Evolutionary conservation across 2,113 vertebrate genomes (phyloP).

Genomic region (Chrysochloris asiatica): DNA sequence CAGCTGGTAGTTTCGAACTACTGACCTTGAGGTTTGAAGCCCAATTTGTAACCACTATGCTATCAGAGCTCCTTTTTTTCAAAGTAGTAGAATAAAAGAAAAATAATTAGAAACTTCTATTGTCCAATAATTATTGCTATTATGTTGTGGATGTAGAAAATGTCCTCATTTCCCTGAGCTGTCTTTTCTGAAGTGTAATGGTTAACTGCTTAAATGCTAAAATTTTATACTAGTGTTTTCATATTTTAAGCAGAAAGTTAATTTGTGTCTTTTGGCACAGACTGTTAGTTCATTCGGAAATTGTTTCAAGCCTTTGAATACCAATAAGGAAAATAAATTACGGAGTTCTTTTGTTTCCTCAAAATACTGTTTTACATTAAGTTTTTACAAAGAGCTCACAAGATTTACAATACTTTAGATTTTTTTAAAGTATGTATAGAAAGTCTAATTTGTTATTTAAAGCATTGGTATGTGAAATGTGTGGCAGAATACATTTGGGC

Average conservation of each 20-base stretch:
- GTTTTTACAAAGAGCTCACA: slow-evolving; percentile 18
- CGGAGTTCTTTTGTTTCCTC: slow-evolving; percentile 47
- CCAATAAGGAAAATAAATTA: slow-evolving; percentile 46
- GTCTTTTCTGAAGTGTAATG: slow-evolving; percentile 55
- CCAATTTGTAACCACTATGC: no score
- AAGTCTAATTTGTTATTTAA: slow-evolving; percentile 82
- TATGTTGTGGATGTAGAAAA: slow-evolving; percentile 27
- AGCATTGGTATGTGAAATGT: slow-evolving; percentile 90
- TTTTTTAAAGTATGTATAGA: slow-evolving; percentile 49
- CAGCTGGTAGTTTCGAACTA: no score
- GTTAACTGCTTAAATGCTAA: slow-evolving; percentile 69
- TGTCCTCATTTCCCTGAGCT: not conserved
- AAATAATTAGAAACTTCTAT: not conserved
- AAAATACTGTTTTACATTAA: slow-evolving; percentile 70
- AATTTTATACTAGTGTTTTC: slow-evolving; percentile 64
- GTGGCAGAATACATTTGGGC: slow-evolving; percentile 90
- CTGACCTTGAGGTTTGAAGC: no score
- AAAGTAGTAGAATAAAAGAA: no score
- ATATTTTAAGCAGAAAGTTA: slow-evolving; percentile 69
- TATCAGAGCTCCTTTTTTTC: no score
- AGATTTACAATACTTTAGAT: slow-evolving; percentile 56
- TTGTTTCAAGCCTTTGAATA: slow-evolving; percentile 68
- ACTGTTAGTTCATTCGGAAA: slow-evolving; percentile 64
- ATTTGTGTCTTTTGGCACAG: slow-evolving; percentile 69
- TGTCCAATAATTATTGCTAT: not conserved